A percentile compares a stretch with the other conserved stretches of the same genome.
Evolutionary conservation across 1,140 invertebrate species (phyloP).

Genomic region (Portunus trituberculatus): DNA sequence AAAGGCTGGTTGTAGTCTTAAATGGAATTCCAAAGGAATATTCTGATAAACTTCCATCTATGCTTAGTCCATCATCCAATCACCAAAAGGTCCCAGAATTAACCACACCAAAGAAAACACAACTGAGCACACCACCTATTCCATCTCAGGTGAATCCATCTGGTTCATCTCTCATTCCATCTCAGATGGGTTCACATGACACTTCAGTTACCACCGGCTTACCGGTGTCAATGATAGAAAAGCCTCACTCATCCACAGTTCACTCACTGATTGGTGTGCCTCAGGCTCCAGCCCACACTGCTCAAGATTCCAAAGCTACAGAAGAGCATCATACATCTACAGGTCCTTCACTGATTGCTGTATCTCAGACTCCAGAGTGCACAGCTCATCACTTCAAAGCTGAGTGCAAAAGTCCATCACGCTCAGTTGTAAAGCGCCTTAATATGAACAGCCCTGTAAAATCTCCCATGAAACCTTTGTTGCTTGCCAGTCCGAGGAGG

Average conservation of each 20-base stretch:
- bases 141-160: background rate
- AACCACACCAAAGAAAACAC: background rate
- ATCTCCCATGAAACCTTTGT: slow-evolving; percentile 45
- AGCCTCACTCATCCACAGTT: background rate
- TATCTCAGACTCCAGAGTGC: background rate
- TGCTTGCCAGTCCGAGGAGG: slow-evolving; percentile 40
- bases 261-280: background rate
- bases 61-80: background rate
- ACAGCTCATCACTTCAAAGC: background rate
- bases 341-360: background rate
- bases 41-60: background rate
- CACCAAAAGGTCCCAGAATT: background rate
- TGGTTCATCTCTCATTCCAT: background rate
- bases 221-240: background rate
- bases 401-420: slow-evolving; percentile 31
- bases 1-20: slow-evolving; percentile 35
- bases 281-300: background rate
- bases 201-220: background rate
- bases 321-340: slow-evolving; percentile 24
- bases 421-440: slow-evolving; percentile 35
- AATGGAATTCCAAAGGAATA: background rate
- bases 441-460: slow-evolving; percentile 37
- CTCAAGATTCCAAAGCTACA: background rate
- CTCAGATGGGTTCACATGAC: background rate
- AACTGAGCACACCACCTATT: background rate